These are phyloP conservation scores for Euwallacea fornicatus DNA, from an alignment of 1,140 invertebrate species.

Conservation along the genomic window DNA sequence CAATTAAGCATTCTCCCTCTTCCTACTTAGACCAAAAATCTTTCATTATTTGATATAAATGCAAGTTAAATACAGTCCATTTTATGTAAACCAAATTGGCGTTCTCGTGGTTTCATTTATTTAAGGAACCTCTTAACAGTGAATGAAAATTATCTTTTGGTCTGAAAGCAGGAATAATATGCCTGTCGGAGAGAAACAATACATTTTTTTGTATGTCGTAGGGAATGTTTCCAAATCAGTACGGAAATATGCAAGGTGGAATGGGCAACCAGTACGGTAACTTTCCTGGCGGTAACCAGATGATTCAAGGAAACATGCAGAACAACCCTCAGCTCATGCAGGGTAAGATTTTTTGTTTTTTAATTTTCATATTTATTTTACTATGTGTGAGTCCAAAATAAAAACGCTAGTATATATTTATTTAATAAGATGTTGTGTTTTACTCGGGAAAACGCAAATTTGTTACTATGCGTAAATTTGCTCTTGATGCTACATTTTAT, in stretches of 20 bases:
- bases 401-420: not conserved
- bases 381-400: not conserved
- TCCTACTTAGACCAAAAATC: too few relatives aligned
- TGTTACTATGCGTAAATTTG: not conserved
- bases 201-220: conserved; percentile 36
- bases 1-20: too few relatives aligned
- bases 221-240: conserved; percentile 52
- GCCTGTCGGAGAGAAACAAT: not conserved
- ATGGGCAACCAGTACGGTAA: conserved; percentile 51
- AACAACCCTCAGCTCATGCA: conserved; percentile 52
- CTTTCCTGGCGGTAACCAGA: conserved; percentile 45
- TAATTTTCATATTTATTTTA: not conserved
- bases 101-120: too few relatives aligned
- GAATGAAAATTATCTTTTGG: not conserved
- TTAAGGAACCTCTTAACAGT: not conserved
- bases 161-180: too few relatives aligned
- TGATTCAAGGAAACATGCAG: conserved; percentile 49
- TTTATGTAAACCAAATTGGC: too few relatives aligned
- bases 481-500: not conserved
- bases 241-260: conserved; percentile 47
- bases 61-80: too few relatives aligned
- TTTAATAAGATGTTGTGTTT: not conserved
- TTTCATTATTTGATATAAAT: too few relatives aligned
- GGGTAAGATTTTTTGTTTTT: conserved; percentile 23
- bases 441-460: not conserved